Conservation (phyloP, 2,113 vertebrate genomes). For the Otis tarda region DNA sequence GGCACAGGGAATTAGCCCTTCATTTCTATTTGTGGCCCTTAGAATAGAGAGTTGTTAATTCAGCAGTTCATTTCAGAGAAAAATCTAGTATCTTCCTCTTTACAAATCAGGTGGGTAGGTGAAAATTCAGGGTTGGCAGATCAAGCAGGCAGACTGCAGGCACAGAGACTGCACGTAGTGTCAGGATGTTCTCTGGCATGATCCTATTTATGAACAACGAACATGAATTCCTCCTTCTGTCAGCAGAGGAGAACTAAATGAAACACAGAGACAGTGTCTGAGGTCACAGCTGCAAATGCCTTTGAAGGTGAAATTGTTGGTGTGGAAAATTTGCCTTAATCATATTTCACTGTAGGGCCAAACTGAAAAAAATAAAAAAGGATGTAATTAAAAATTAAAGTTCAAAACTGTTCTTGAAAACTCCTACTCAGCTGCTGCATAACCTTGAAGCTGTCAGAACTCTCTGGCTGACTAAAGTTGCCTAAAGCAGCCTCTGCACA, state of each 20-base stretch:
- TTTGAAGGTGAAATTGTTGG: slow-evolving; percentile 24
- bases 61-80: neutral
- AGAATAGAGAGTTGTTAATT: neutral
- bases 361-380: slow-evolving; percentile 9
- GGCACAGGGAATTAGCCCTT: neutral
- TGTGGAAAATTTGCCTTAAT: slow-evolving; percentile 31
- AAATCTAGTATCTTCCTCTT: neutral
- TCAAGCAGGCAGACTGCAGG: neutral
- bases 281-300: slow-evolving; percentile 1
- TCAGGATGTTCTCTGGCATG: neutral
- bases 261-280: neutral
- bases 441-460: neutral
- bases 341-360: neutral
- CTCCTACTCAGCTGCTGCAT: neutral
- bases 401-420: neutral
- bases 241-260: neutral
- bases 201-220: neutral
- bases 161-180: neutral
- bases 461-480: neutral
- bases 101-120: neutral
- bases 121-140: slow-evolving; percentile 22
- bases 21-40: neutral
- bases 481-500: neutral
- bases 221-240: neutral
- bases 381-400: neutral